A percentile compares a stretch with the other conserved stretches of the same genome.
phyloP scores from a whole-genome alignment of 2,888 invertebrate species.

The Steinernema scapterisci region DNA sequence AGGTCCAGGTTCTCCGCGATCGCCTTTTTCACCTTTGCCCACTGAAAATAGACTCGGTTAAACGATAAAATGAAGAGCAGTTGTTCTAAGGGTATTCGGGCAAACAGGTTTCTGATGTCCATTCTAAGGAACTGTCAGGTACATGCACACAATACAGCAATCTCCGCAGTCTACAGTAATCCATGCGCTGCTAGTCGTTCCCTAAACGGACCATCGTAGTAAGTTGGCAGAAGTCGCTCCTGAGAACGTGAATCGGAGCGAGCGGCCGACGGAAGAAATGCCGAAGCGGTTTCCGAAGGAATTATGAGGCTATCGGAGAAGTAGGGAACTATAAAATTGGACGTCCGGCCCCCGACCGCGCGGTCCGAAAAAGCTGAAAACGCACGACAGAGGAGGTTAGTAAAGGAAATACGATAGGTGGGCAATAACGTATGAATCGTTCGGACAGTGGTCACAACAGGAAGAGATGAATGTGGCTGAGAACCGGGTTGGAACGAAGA shows the following conservation, averaged over 20 bases:
- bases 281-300: conserved; percentile 14
- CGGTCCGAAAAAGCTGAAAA: not conserved
- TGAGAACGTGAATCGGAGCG: not conserved
- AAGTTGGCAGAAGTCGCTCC: not conserved
- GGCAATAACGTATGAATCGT: not conserved
- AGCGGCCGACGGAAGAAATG: conserved; percentile 16
- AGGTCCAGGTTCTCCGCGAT: conserved; percentile 50
- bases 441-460: not conserved
- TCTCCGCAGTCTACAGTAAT: not conserved
- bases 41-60: not conserved
- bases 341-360: conserved; percentile 9
- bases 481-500: not conserved
- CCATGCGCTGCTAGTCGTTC: conserved; percentile 6
- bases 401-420: not conserved
- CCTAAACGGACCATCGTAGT: conserved; percentile 19
- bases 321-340: conserved; percentile 8
- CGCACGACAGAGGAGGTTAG: not conserved
- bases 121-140: no score
- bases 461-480: not conserved
- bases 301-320: conserved; percentile 28
- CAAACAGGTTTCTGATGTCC: not conserved
- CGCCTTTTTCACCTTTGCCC: conserved; percentile 43
- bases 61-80: not conserved
- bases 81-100: not conserved
- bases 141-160: not conserved